Base-by-base conservation (phyloP, 2,113 vertebrate species). In the Silurus asotus region DNA sequence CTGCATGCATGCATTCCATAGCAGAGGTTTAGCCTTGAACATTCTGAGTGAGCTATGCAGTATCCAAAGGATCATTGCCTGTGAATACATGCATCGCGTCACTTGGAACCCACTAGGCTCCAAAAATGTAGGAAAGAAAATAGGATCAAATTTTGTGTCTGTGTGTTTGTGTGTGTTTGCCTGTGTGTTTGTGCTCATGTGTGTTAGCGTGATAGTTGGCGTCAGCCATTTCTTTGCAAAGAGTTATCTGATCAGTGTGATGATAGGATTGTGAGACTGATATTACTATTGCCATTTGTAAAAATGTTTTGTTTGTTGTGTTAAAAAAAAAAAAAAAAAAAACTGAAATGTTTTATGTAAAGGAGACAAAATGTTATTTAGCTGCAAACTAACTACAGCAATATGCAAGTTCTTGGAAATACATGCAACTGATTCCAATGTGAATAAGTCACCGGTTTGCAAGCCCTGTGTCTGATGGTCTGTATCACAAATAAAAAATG, bases 21-120 rank as follows among this genome's bases (percentile, higher is more conserved):
- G 55, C 28, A 58, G 25, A 56, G 25, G 48, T 67, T n/a, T 85
- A 74, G 83, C 59, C 17, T 17, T 76, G 11, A 86, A 81, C 64
- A 86, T 58, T 82, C 61, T 88, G 75, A 84, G 58, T 59, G 79
- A 88, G 82, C 81, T 87, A 86, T 75, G 85, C 84, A 14, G 59
- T 25, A 65, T 59, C 20, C 51, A 56, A 64, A 25, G 78, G 55
- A 37, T 76, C 78, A 67, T 85, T 85, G 59, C 69, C 79, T 82
- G 58, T 82, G 83, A 88, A 82, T 81, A 84, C 76, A 45, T 64
- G 76, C 76, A 70, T 37, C 11, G 51, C 23, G 72, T 64, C 74
- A 87, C 61, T 69, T 88, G 76, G 77, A 88, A 65, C 1, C 61
- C 37, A 72, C 65, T 74, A 59, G 2, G 56, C 15, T 59, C 17